Evolutionary conservation across 2,888 invertebrate species (phyloP).

Genomic region (Thumatha senex): DNA sequence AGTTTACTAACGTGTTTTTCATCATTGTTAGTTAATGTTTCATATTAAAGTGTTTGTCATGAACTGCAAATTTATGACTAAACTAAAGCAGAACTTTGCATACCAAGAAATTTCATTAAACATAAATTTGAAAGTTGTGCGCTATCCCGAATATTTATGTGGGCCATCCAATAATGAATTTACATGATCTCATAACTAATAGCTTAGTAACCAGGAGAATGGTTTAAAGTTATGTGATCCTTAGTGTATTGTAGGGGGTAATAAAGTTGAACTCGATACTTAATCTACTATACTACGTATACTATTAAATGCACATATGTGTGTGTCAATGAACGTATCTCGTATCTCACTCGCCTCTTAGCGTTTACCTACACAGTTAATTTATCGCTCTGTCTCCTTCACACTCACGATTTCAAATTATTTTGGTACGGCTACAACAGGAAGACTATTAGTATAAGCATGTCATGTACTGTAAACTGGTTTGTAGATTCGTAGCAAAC

Average conservation of each 20-base stretch:
- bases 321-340: slow-evolving; percentile 1
- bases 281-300: slow-evolving; percentile 5
- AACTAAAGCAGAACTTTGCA: slow-evolving; percentile 1
- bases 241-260: slow-evolving; percentile 51
- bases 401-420: neutral
- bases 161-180: slow-evolving; percentile 41
- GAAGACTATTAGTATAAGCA: too few relatives aligned
- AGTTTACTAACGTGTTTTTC: too few relatives aligned
- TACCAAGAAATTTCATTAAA: slow-evolving; percentile 11
- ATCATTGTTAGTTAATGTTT: too few relatives aligned
- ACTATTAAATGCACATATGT: too few relatives aligned
- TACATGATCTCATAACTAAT: slow-evolving; percentile 47
- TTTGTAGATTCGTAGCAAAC: too few relatives aligned
- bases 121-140: slow-evolving; percentile 16
- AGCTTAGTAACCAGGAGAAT: slow-evolving; percentile 57
- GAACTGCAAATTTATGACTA: neutral
- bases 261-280: slow-evolving; percentile 46
- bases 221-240: slow-evolving; percentile 66
- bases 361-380: neutral
- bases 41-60: neutral
- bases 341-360: slow-evolving; percentile 1
- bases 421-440: neutral
- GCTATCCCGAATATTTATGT: slow-evolving; percentile 16
- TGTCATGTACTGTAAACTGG: too few relatives aligned
- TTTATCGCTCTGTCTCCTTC: neutral